These are phyloP conservation scores for Ploceus nigricollis DNA, from an alignment of 2,113 vertebrate genomes.

Conservation along the genomic window DNA sequence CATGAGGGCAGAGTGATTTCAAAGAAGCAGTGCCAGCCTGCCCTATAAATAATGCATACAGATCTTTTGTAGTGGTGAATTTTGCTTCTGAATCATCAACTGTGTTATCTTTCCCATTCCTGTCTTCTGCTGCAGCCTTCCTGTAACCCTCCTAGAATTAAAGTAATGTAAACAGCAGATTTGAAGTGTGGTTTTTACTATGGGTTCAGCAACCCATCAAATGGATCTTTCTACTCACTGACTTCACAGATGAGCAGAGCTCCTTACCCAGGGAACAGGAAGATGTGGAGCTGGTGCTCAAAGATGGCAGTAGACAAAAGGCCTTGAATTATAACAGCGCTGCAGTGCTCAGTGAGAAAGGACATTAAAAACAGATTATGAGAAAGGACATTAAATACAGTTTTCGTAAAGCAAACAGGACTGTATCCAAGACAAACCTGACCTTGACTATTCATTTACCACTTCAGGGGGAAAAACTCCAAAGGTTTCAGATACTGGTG, in stretches of 20 bases:
- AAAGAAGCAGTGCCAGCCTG: not conserved
- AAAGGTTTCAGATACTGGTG: not conserved
- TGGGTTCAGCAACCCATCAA: not conserved
- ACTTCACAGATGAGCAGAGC: not conserved
- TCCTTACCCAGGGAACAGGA: not conserved
- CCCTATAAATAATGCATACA: constrained; percentile 44
- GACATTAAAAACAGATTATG: not conserved
- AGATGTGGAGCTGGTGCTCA: not conserved
- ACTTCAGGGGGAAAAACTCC: not conserved
- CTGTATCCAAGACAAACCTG: not conserved
- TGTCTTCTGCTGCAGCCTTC: constrained; percentile 9
- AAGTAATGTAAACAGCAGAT: not conserved
- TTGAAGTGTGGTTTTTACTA: not conserved
- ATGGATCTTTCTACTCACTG: not conserved
- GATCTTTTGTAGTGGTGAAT: not conserved
- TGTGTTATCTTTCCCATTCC: not conserved
- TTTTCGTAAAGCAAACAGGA: not conserved
- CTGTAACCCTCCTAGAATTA: not conserved
- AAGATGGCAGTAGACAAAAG: not conserved
- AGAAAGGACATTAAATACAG: not conserved
- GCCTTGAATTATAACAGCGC: not conserved
- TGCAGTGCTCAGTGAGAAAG: not conserved
- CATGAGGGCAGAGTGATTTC: not conserved
- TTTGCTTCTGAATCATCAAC: not conserved
- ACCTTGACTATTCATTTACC: not conserved